Base-by-base conservation (phyloP, 2,797 vertebrate genomes). In the Ptychadena robeensis region DNA sequence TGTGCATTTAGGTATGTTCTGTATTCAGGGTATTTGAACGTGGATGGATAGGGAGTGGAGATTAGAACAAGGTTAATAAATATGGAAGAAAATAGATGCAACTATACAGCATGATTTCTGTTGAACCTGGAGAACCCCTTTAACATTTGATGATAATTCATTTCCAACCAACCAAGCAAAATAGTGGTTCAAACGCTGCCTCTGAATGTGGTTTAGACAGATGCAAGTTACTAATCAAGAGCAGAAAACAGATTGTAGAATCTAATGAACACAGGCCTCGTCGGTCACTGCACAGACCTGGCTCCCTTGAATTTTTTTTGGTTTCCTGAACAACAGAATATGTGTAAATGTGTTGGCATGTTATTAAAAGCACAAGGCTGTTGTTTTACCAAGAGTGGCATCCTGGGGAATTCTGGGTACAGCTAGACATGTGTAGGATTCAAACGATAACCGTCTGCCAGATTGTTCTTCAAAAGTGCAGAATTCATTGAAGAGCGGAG, bases 391-490 rank as follows among this genome's bases (percentile, higher is more conserved):
- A 72, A 65, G 57, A 79, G 68, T 53, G 68, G 59, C 64, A 79
- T 65, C 38, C 75, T 37, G 75, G 82, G 75, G 82, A 78, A 72
- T 66, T 66, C 71, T 64, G 30, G 35, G 66, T 63, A 64, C 35
- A 35, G 66, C 73, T 70, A 77, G 71, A 71, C 67, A 77, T 78
- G 78, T 79, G 75, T 72, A 73, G 53, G 72, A 83, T 79, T 72
- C 74, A 79, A 79, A 78, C 73, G 67, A 72, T 79, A 72, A 83
- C 78, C 28, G 75, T 71, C 37, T 72, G 74, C 59, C 75, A 83
- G 68, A 69, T 63, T 61, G 25, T 31, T 61, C 27, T 77, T 82
- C 73, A 77, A 77, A 82, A 70, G 73, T 68, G 70, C 28, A 40
- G 44, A 14, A 70, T 64, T 77, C 32, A 59, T 6, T 44, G 73